These are phyloP conservation scores for Epinotia bilunana DNA, from an alignment of 2,888 invertebrate species.

Conservation along the genomic window DNA sequence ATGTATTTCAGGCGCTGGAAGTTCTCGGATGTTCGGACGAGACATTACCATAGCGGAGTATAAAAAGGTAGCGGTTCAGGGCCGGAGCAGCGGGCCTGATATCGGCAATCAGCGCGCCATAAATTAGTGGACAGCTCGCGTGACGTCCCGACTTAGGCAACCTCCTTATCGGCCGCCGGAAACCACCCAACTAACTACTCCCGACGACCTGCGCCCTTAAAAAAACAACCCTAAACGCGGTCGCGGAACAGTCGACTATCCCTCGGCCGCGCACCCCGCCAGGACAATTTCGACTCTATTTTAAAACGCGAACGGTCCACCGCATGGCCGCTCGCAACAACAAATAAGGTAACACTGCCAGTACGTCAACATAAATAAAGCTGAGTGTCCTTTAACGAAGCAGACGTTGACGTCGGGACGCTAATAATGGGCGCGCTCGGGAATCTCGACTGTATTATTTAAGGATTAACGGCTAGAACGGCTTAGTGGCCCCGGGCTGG, in stretches of 20 bases:
- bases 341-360: conserved; percentile 80
- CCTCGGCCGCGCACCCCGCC: conserved; percentile 52
- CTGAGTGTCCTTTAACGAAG: conserved; percentile 83
- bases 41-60: conserved; percentile 71
- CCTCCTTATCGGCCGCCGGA: conserved; percentile 81
- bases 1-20: conserved; percentile 44
- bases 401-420: conserved; percentile 79
- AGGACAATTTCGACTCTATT: conserved; percentile 68
- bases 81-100: conserved; percentile 70
- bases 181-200: conserved; percentile 68
- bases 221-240: conserved; percentile 63
- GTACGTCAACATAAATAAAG: conserved; percentile 84
- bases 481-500: conserved; percentile 60
- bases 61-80: conserved; percentile 60
- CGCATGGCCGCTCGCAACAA: conserved; percentile 62
- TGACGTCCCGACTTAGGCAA: conserved; percentile 79
- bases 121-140: conserved; percentile 83
- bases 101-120: conserved; percentile 82
- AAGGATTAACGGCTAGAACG: conserved; percentile 63
- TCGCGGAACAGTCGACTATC: conserved; percentile 66
- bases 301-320: conserved; percentile 58
- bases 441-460: conserved; percentile 68
- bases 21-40: conserved; percentile 62
- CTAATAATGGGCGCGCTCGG: conserved; percentile 68
- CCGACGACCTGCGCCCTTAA: conserved; percentile 54